Conservation (phyloP, 23 tunicate genomes). For the Clavelina lepadiformis region DNA sequence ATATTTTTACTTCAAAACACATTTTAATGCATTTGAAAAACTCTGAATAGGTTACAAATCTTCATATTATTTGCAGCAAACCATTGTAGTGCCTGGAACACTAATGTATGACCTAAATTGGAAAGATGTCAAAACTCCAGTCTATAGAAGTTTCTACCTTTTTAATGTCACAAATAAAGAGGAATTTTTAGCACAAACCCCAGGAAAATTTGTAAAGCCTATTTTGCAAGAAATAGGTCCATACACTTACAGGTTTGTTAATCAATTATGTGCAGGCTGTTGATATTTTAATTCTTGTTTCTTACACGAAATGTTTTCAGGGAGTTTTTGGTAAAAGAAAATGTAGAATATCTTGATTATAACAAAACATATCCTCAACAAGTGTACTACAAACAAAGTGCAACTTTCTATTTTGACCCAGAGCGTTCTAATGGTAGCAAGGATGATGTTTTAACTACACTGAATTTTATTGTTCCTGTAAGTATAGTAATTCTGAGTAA, state of each 20-base stretch:
- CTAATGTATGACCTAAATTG: slow-evolving; percentile 48
- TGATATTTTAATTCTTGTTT: too few species aligned
- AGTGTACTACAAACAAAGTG: slow-evolving; percentile 44
- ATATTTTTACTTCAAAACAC: too few species aligned
- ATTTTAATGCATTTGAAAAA: too few species aligned
- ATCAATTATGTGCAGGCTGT: too few species aligned
- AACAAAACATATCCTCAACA: slow-evolving; percentile 17
- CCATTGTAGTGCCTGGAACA: slow-evolving; percentile 41
- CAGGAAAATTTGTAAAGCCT: slow-evolving; percentile 52
- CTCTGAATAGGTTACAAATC: too few species aligned
- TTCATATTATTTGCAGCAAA: slow-evolving; percentile 44
- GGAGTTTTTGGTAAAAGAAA: slow-evolving; percentile 35
- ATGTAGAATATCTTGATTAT: slow-evolving; percentile 22
- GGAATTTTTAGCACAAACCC: slow-evolving; percentile 47
- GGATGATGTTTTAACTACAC: slow-evolving; percentile 40
- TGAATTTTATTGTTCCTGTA: slow-evolving; percentile 46
- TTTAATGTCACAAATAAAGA: slow-evolving; percentile 62
- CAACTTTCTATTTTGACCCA: slow-evolving; percentile 28
- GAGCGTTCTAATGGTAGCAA: slow-evolving; percentile 39
- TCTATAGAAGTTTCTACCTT: slow-evolving; percentile 39
- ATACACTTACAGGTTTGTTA: slow-evolving; percentile 54
- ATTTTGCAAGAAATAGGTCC: slow-evolving; percentile 50
- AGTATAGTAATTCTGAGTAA: too few species aligned
- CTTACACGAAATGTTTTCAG: slow-evolving; percentile 11
- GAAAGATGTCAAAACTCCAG: slow-evolving; percentile 30